phyloP scores from a whole-genome alignment of 2,888 invertebrate species.

The Chironomus riparius region DNA sequence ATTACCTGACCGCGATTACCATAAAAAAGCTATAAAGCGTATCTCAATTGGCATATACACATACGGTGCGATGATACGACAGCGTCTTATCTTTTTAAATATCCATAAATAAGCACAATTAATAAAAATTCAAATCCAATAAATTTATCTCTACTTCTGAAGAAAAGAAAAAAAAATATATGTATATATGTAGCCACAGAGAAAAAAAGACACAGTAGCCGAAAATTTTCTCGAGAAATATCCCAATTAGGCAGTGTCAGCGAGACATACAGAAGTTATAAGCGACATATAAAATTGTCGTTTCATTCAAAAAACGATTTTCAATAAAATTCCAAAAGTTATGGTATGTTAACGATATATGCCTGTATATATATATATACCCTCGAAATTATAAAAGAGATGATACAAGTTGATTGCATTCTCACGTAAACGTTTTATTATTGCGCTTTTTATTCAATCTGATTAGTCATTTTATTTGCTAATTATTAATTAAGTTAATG shows the following conservation, averaged over 20 bases:
- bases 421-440: too few species aligned
- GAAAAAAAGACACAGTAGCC: constrained; percentile 5
- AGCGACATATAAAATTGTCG: constrained; percentile 1
- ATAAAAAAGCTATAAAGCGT: constrained; percentile 4
- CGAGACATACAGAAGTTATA: constrained; percentile 19
- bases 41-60: background rate
- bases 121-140: constrained; percentile 26
- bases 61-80: constrained; percentile 5
- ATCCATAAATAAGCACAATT: constrained; percentile 22
- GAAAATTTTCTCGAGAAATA: constrained; percentile 20
- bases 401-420: too few species aligned
- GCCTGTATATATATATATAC: too few species aligned
- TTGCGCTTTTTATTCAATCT: too few species aligned
- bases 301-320: constrained; percentile 19
- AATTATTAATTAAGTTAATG: too few species aligned
- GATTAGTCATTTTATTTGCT: too few species aligned
- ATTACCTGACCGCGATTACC: constrained; percentile 1
- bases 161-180: background rate
- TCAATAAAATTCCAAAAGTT: constrained; percentile 20
- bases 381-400: too few species aligned
- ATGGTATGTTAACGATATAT: constrained; percentile 1
- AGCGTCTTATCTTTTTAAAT: constrained; percentile 16
- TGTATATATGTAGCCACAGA: background rate
- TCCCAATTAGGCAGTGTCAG: constrained; percentile 22
- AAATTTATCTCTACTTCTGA: constrained; percentile 3